Percentiles rank a stretch among this genome's conserved stretches.
These are phyloP conservation scores for Malthinus flaveolus DNA, from an alignment of 2,888 invertebrate genomes.

Conservation along the genomic window DNA sequence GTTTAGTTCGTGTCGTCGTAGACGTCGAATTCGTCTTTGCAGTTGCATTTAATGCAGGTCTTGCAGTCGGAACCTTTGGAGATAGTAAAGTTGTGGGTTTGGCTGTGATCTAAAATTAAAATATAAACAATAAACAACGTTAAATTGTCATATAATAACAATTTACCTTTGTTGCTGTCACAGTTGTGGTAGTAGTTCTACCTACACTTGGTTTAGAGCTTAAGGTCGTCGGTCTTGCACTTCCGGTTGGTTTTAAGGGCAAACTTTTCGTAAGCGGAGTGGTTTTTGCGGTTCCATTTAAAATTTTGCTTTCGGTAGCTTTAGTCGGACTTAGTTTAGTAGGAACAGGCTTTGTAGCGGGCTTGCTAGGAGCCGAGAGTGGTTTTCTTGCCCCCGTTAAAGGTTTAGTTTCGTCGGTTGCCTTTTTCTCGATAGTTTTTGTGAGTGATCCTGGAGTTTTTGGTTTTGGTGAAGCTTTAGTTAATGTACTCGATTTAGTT, in stretches of 20 bases:
- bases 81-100: constrained; percentile 24
- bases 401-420: constrained; percentile 58
- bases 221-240: constrained; percentile 32
- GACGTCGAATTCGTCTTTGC: constrained; percentile 33
- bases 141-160: not conserved
- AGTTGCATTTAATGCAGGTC: constrained; percentile 15
- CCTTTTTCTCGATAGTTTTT: constrained; percentile 39
- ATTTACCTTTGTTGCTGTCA: constrained; percentile 31
- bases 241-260: not conserved
- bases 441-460: constrained; percentile 24
- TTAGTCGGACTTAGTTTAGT: constrained; percentile 30
- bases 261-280: not conserved
- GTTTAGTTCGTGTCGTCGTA: constrained; percentile 37
- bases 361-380: constrained; percentile 28
- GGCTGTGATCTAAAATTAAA: constrained; percentile 25
- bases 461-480: constrained; percentile 29
- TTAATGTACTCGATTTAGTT: constrained; percentile 12
- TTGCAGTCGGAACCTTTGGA: constrained; percentile 22
- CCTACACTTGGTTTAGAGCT: constrained; percentile 31
- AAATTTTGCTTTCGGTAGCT: not conserved
- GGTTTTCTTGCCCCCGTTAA: constrained; percentile 61
- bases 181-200: constrained; percentile 23
- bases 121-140: not conserved
- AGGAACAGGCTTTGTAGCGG: constrained; percentile 38
- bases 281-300: constrained; percentile 2